A percentile compares a stretch with the other conserved stretches of the same genome.
phyloP scores from a whole-genome alignment of 2,797 vertebrate genomes.

The Halcyon smyrnensis region DNA sequence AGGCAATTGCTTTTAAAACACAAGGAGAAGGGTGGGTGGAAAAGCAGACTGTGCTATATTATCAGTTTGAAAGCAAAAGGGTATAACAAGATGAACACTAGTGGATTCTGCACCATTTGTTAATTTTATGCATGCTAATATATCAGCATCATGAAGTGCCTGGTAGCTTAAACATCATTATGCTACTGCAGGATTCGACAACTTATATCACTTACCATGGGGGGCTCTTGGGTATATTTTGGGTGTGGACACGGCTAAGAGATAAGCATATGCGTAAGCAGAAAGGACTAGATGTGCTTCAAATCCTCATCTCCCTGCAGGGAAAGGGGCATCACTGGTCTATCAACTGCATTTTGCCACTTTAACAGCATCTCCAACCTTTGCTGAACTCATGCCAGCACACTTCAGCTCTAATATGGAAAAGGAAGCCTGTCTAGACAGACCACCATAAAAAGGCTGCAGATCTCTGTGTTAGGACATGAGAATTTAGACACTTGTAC shows the following conservation, averaged over 20 bases:
- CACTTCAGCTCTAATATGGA: not conserved
- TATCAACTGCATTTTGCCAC: not conserved
- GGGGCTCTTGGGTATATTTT: not conserved
- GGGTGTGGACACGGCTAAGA: not conserved
- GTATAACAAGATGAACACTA: not conserved
- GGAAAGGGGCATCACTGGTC: not conserved
- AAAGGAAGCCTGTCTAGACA: not conserved
- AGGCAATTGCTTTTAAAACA: not conserved
- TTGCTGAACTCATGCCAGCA: not conserved
- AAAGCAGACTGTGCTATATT: not conserved
- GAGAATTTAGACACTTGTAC: not conserved
- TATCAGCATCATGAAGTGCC: not conserved
- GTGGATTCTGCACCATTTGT: not conserved
- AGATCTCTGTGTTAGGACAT: not conserved
- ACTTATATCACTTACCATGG: not conserved
- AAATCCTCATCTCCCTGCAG: not conserved
- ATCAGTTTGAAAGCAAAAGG: not conserved
- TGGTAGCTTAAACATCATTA: not conserved
- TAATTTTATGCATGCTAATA: not conserved
- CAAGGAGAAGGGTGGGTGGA: not conserved
- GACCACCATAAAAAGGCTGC: not conserved
- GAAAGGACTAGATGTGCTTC: not conserved
- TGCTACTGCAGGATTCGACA: not conserved
- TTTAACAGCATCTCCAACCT: not conserved
- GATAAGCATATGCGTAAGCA: not conserved